A percentile compares a stretch with the other conserved stretches of the same genome.
Conservation (phyloP, 1,140 invertebrate genomes). For the Catajapyx aquilonaris region DNA sequence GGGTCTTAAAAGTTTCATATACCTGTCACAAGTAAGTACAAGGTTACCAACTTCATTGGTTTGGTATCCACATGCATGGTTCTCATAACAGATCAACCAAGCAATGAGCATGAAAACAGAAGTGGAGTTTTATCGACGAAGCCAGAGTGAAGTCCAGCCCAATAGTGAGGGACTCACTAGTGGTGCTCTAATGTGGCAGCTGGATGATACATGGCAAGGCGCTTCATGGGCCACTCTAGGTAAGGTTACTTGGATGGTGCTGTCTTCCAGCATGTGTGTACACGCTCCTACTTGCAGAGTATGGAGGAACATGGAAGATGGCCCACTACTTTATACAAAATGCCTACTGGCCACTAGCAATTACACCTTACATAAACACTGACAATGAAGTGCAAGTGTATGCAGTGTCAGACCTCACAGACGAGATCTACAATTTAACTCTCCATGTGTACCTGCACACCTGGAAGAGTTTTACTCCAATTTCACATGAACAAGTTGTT, state of each 20-base stretch:
- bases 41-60: constrained; percentile 2
- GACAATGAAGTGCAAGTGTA: neutral
- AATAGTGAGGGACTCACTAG: constrained; percentile 57
- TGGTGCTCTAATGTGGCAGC: constrained; percentile 97
- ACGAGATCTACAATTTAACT: too few relatives aligned
- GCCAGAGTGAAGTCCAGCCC: constrained; percentile 27
- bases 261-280: neutral
- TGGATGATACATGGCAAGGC: constrained; percentile 96
- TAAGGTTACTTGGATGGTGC: constrained; percentile 19
- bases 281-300: neutral
- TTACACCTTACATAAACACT: neutral
- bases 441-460: too few relatives aligned
- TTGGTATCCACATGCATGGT: constrained; percentile 10
- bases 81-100: constrained; percentile 48
- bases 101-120: constrained; percentile 68
- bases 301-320: constrained; percentile 6
- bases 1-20: constrained; percentile 18
- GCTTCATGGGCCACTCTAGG: constrained; percentile 89
- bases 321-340: too few relatives aligned
- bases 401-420: neutral
- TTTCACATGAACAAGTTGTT: too few relatives aligned
- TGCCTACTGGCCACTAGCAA: too few relatives aligned
- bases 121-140: constrained; percentile 69
- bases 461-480: too few relatives aligned
- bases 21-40: constrained; percentile 20